Evolutionary conservation across 2,113 vertebrate genomes (phyloP), one percentile per base, ranked within the genome.

Genomic region (Nanorana parkeri): DNA sequence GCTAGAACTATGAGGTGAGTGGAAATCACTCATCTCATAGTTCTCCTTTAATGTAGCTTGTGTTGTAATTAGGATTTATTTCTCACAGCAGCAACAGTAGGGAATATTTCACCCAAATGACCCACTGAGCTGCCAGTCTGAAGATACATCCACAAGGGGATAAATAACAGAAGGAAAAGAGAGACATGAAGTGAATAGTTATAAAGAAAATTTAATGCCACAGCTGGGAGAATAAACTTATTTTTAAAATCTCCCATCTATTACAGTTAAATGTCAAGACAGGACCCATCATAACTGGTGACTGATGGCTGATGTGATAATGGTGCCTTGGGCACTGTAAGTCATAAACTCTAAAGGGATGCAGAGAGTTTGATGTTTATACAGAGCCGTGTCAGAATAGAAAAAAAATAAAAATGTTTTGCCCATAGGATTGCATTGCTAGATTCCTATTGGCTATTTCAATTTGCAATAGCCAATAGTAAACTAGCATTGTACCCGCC

Each of bases 251-350:
- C 72, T 69, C 72, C 65, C 82, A 85, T 85, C 83, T 77, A 72
- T 86, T 86, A 82, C 69, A 87, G 84, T 87, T 83, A 87, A 90
- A 89, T 84, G 80, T 80, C 84, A 84, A 85, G 86, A 89, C 26
- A 54, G 81, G 64, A 47, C 52, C 85, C 83, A 84, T 87, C 84
- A 86, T 83, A 86, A 26, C 23, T 24, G 86, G 86, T 80, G 84
- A 88, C 74, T 74, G 86, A 89, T 78, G 83, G 78, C 73, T 76
- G 73, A 66, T 74, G 64, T 73, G 83, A 85, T 88, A 85, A 86
- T 55, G 81, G 68, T 76, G 84, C 84, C 75, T 78, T 54, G 17
- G 11, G 85, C 84, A 86, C 56, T 78, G 78, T 20, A 66, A 88
- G 84, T 80, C 85, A 72, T 71, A 72, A 74, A 84, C 71, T 86